Evolutionary conservation across 1,140 invertebrate species (phyloP), one percentile per base, ranked within the genome.

Genomic region (Tribolium castaneum): DNA sequence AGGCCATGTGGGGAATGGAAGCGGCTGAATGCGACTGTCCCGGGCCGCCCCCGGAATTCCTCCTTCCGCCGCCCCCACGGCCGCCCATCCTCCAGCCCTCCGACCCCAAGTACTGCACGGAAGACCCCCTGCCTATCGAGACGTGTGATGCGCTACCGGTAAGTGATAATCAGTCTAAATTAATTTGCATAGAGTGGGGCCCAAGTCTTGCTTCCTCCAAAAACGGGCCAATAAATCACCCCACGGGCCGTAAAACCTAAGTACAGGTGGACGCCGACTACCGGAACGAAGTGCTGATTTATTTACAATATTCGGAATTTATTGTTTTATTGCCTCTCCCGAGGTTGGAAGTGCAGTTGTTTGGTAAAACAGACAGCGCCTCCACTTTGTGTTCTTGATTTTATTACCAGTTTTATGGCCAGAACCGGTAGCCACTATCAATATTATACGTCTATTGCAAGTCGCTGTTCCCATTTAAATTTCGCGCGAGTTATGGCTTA

Each of bases 91-190:
- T 86, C 6, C 85, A 87, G 79, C 82, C 84, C 0, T 78, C 82
- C 14, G 85, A 86, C 80, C 82, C 83, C 6, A 80, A 82, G 66
- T 85, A 85, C 78, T 87, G 86, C 79, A 81, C 84, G 14, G 86
- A 87, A 70, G 85, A 87, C 73, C 83, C 85, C 30, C 70, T 87
- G 62, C 82, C 84, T 10, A 85, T 87, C 16, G 86, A 87, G 78
- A 86, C 86, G 34, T 87, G 86, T 76, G 86, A 86, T 80, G 86
- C 85, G 16, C 80, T 86, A 82, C 85, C 86, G 82, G 86, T 87
- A 83, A 86, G 85, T 83, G 34, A 74, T 66, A 45, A 34, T 34
- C 25, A 13, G 35, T 45, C 30, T 66, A 66, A 35, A 13, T 66
- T 14, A 66, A 66, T 35, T 35, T 62, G 25, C 25, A 30, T 30